phyloP scores from a whole-genome alignment of 2,113 vertebrate species.

The Petrocephalus zakoni region DNA sequence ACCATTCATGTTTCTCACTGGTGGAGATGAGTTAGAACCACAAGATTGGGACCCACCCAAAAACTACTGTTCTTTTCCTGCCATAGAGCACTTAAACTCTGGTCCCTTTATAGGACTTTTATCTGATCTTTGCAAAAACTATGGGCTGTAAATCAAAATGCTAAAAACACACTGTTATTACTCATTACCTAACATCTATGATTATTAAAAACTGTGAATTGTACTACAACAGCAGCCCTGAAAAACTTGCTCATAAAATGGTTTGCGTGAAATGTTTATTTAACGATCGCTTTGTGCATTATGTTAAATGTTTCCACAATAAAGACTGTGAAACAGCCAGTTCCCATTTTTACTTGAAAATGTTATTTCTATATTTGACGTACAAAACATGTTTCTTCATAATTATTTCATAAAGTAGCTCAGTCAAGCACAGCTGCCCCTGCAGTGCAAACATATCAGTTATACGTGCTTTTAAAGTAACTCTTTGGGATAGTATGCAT shows the following conservation, averaged over 20 bases:
- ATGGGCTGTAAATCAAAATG: neutral
- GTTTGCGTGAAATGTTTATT: neutral
- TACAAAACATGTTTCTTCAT: neutral
- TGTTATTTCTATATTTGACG: neutral
- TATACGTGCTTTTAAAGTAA: neutral
- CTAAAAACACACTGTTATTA: neutral
- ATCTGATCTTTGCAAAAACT: neutral
- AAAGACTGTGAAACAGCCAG: neutral
- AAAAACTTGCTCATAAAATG: neutral
- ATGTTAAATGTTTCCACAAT: neutral
- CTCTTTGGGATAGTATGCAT: neutral
- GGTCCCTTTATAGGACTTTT: neutral
- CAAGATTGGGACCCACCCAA: neutral
- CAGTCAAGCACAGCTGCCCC: neutral
- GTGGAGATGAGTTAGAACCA: neutral
- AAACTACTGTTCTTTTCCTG: neutral
- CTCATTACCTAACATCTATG: neutral
- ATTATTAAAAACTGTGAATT: neutral
- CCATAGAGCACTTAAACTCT: neutral
- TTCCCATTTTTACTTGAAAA: neutral
- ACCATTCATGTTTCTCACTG: conserved; percentile 58
- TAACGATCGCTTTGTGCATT: neutral
- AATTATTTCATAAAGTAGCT: neutral
- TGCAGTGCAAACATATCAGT: neutral
- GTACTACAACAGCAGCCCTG: neutral